Evolutionary conservation across 2,113 vertebrate genomes (phyloP).

Genomic region (cat (Felis catus)): F.catus_Fca126_mat1.0 CM031414.1:101305001-101305500

Average conservation of each 20-base stretch:
- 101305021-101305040: background rate
- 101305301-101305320: background rate
- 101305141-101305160: background rate
- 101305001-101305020: background rate
- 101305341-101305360: slow-evolving; percentile 3
- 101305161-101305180: background rate
- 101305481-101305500: slow-evolving; percentile 44
- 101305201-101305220: background rate
- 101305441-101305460: background rate
- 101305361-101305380: background rate
- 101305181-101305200: background rate
- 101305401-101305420: background rate
- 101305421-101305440: background rate
- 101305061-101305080: background rate
- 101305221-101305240: background rate
- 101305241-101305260: background rate
- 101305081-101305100: background rate
- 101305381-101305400: background rate
- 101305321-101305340: background rate
- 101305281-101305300: background rate
- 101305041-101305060: background rate
- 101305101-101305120: background rate
- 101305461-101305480: background rate
- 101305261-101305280: background rate
- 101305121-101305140: slow-evolving; percentile 31